Percentiles rank a stretch among this genome's conserved stretches.
Conservation (phyloP, 64 coral and sea anemone species). For the Acropora yongei region DNA sequence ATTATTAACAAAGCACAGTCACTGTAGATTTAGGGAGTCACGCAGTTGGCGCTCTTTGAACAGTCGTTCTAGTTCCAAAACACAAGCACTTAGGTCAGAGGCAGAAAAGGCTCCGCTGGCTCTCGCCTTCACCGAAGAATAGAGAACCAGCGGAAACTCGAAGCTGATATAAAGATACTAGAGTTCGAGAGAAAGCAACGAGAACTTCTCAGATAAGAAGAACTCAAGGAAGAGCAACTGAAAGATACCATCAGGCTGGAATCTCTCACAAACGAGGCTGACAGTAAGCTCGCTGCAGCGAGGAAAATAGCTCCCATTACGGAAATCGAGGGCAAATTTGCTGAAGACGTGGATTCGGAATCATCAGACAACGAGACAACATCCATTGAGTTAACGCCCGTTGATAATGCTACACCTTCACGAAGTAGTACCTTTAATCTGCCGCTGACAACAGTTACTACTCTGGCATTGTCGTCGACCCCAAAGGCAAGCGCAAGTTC, state of each 20-base stretch:
- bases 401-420: not conserved
- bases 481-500: not conserved
- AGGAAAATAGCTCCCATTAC: conserved; percentile 21
- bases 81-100: conserved; percentile 2
- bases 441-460: not conserved
- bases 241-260: not conserved
- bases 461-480: not conserved
- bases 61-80: not conserved
- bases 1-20: too few species aligned
- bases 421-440: not conserved
- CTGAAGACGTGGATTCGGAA: not conserved
- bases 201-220: not conserved
- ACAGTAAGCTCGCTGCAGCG: conserved; percentile 29
- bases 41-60: conserved; percentile 1
- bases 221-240: conserved; percentile 42
- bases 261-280: not conserved
- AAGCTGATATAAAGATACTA: too few species aligned
- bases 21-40: not conserved
- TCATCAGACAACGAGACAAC: conserved; percentile 17
- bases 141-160: not conserved
- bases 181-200: too few species aligned
- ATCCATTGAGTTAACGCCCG: not conserved
- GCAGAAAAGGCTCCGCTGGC: conserved; percentile 42
- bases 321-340: conserved; percentile 8
- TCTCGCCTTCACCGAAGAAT: conserved; percentile 15